Percentiles rank a stretch among this genome's conserved stretches.
phyloP scores from a whole-genome alignment of 2,113 vertebrate species.

The Archocentrus centrarchus region DNA sequence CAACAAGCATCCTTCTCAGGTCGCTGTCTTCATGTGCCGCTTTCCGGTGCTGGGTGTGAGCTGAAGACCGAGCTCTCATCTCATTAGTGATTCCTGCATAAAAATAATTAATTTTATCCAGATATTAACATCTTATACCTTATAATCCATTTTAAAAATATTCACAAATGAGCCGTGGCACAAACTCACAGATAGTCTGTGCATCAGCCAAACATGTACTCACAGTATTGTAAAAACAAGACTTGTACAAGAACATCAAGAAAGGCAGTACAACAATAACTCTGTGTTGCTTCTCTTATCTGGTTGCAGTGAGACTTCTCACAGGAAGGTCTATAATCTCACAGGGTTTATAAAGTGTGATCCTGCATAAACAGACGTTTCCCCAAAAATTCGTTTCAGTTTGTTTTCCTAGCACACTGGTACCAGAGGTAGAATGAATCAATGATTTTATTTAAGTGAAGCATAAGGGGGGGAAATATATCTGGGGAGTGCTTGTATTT shows the following conservation, averaged over 20 bases:
- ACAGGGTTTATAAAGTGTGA: conserved; percentile 41
- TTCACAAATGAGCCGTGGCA: background rate
- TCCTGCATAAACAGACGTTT: conserved; percentile 50
- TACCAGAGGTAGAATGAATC: conserved; percentile 29
- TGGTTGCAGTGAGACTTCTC: conserved; percentile 12
- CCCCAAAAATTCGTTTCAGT: conserved; percentile 11
- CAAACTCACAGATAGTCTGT: background rate
- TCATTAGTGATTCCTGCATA: background rate
- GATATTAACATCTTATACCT: background rate
- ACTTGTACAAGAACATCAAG: background rate
- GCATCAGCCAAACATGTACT: background rate
- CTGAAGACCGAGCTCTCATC: background rate
- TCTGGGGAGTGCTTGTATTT: conserved; percentile 25
- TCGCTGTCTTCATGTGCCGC: no score
- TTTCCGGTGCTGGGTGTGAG: background rate
- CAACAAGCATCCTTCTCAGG: no score
- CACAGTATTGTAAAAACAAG: background rate
- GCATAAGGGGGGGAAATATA: conserved; percentile 20
- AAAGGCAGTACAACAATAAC: background rate
- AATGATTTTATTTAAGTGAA: conserved; percentile 22
- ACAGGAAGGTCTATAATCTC: conserved; percentile 30
- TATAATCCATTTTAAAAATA: background rate
- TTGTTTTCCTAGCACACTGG: background rate
- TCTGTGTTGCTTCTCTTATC: conserved; percentile 4
- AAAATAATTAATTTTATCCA: background rate